These are phyloP conservation scores for Nephila pilipes DNA, from an alignment of 1,140 invertebrate genomes.

Conservation along the genomic window DNA sequence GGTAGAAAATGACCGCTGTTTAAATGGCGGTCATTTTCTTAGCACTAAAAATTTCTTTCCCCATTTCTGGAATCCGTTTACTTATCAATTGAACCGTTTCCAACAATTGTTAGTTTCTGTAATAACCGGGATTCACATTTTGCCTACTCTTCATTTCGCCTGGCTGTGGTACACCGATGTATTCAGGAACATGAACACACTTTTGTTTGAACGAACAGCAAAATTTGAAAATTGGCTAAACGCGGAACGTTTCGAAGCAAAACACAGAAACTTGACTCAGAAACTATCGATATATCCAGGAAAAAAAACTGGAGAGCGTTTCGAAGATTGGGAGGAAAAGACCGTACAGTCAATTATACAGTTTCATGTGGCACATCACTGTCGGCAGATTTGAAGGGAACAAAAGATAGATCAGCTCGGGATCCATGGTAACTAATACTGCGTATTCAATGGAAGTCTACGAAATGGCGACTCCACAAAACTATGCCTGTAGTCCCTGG, in stretches of 20 bases:
- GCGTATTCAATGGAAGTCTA: conserved; percentile 67
- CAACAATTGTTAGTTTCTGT: not conserved
- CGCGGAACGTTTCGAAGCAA: not conserved
- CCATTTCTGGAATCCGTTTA: not conserved
- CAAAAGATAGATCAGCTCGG: not conserved
- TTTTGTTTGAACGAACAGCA: not conserved
- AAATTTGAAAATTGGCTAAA: conserved; percentile 8
- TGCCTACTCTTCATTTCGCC: not conserved
- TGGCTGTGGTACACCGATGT: not conserved
- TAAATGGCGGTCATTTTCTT: not conserved
- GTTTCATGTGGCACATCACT: conserved; percentile 73
- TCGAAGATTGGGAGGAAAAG: not conserved
- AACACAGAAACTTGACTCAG: conserved; percentile 46
- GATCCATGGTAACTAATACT: conserved; percentile 45
- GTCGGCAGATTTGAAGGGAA: conserved; percentile 32
- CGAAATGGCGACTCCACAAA: conserved; percentile 71
- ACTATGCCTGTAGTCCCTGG: conserved; percentile 75
- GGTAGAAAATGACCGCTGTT: not conserved
- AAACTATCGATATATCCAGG: conserved; percentile 20
- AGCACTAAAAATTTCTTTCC: not conserved
- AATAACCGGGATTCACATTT: not conserved
- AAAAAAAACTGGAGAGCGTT: conserved; percentile 14
- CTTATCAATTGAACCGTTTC: not conserved
- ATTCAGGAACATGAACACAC: not conserved
- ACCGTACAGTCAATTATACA: conserved; percentile 23